Evolutionary conservation across 2,888 invertebrate genomes (phyloP).

Genomic region (Melikaiella ostensackeni): DNA sequence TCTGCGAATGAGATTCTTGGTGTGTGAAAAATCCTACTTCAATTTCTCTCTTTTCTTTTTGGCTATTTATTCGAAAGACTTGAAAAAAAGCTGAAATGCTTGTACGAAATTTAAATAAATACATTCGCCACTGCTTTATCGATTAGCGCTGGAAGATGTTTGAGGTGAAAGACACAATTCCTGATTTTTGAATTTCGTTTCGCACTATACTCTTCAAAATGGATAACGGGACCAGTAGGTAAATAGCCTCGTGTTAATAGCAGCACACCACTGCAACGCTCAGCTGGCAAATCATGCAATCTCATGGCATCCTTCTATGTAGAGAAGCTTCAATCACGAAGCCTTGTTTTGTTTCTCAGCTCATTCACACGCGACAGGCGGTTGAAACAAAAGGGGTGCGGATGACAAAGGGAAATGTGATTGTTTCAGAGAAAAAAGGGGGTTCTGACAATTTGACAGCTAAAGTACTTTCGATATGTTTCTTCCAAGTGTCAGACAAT

Average conservation of each 20-base stretch:
- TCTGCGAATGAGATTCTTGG: conserved; percentile 35
- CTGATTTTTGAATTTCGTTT: conserved; percentile 56
- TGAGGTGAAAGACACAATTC: conserved; percentile 3
- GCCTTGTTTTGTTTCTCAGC: conserved; percentile 48
- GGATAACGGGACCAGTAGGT: conserved; percentile 18
- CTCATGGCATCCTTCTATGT: conserved; percentile 54
- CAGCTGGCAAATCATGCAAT: conserved; percentile 72
- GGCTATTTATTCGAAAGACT: background rate
- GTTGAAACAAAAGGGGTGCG: conserved; percentile 40
- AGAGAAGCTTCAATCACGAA: conserved; percentile 51
- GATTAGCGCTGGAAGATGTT: conserved; percentile 10
- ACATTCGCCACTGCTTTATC: background rate
- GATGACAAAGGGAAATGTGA: conserved; percentile 26
- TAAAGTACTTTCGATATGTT: conserved; percentile 20
- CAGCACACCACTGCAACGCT: conserved; percentile 75
- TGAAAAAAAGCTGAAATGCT: background rate
- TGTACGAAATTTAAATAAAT: background rate
- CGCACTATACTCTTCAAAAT: conserved; percentile 53
- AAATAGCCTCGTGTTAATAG: conserved; percentile 57
- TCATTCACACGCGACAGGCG: conserved; percentile 49
- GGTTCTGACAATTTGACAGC: conserved; percentile 20
- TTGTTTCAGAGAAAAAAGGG: conserved; percentile 21
- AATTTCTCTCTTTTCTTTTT: background rate
- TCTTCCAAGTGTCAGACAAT: conserved; percentile 14
- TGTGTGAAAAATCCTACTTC: background rate